Evolutionary conservation across 2,888 invertebrate genomes (phyloP), one percentile per base, ranked within the genome.

Genomic region (Drosophila diplacantha): DNA sequence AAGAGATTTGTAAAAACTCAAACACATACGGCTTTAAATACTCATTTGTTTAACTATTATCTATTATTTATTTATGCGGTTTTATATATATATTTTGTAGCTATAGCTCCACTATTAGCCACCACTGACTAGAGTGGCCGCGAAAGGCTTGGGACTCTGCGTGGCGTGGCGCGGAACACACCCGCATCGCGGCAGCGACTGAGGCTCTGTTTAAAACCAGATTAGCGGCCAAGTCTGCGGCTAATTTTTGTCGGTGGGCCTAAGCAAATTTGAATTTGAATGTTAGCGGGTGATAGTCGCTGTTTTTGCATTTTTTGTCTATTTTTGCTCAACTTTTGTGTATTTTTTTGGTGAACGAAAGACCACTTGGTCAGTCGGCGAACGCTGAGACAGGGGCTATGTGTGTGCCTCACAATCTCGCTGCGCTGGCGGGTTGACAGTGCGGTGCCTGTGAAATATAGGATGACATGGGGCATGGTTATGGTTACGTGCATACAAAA

Each of bases 241-340:
- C 83, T 80, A 80, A 83, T 83, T 85, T 75, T 84, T 75, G 62
- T 66, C 62, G 69, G 51, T 71, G 60, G 66, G 71, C 67, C 72
- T 60, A 50, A 78, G 73, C 81, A 83, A 85, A 83, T 83, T 83
- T 84, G 76, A 83, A 85, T 85, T 85, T 81, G 81, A 83, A 81
- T 81, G 83, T 84, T 81, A 73, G 83, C 83, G 79, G 85, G 83
- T 84, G 81, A 81, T 81, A 81, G 81, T 81, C 72, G 79, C 75
- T 69, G 55, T 59, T 59, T 58, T 51, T 52, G 29, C 44, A 49
- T 34, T 43, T 59, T 62, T 52, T 57, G 22, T 37, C 41, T 43
- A 49, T 60, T 66, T 49, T 49, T 37, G 24, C 20, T 2, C 2
- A 0, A 14, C 6, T 34, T 34, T 34, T 5, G 0, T 8, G 16